Percentiles rank a stretch among this genome's conserved stretches.
Conservation (phyloP, 2,113 vertebrate genomes). For the Panthera leo region DNA sequence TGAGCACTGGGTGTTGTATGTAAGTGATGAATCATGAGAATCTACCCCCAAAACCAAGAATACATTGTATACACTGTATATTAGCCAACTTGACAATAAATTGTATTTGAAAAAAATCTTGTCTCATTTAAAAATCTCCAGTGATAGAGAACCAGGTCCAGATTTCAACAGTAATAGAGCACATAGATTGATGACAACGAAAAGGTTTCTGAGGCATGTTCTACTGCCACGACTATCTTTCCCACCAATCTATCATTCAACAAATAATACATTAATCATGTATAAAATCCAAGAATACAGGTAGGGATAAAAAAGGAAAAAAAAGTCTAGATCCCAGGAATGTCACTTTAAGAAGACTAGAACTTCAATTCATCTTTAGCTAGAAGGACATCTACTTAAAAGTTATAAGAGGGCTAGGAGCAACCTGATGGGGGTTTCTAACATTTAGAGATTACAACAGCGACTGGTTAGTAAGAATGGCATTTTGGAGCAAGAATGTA, state of each 20-base stretch:
- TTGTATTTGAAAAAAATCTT: neutral
- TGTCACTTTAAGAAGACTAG: neutral
- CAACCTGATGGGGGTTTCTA: neutral
- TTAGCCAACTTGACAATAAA: no score
- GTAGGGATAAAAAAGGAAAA: neutral
- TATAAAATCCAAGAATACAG: neutral
- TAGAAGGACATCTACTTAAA: slow-evolving; percentile 53
- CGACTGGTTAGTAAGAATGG: neutral
- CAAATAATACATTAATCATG: neutral
- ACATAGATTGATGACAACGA: neutral
- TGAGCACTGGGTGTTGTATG: no score
- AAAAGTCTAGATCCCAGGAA: slow-evolving; percentile 14
- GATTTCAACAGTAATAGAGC: neutral
- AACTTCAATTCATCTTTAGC: slow-evolving; percentile 5
- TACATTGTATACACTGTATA: no score
- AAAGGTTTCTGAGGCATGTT: slow-evolving; percentile 17
- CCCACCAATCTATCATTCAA: neutral
- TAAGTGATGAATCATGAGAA: no score
- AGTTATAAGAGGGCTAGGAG: neutral
- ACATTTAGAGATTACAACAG: neutral
- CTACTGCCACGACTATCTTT: neutral
- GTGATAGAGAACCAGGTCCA: slow-evolving; percentile 14
- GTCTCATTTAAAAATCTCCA: slow-evolving; percentile 43
- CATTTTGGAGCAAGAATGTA: slow-evolving; percentile 23
- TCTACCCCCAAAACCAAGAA: no score